Evolutionary conservation across 2,797 vertebrate genomes (phyloP).

Genomic region (Cryptoblepharus egeriae): DNA sequence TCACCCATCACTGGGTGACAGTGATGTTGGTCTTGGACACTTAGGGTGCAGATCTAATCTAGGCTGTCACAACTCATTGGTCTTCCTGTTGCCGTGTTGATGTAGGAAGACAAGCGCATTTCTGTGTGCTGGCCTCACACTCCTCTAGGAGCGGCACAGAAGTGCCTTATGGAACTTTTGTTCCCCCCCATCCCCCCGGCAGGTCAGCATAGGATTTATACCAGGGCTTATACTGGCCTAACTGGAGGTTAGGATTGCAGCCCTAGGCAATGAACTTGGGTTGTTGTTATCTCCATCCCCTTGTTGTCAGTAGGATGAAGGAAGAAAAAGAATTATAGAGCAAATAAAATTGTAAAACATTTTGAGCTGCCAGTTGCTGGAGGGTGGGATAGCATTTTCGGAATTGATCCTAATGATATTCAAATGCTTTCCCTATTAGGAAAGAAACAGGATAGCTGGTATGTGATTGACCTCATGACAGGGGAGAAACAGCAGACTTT

Average conservation of each 20-base stretch:
- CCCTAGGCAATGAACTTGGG: neutral
- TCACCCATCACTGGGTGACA: neutral
- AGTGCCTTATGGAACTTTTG: too few species aligned
- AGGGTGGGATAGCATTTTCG: neutral
- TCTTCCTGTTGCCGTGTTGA: too few species aligned
- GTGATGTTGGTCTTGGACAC: neutral
- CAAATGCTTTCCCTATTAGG: conserved; percentile 77
- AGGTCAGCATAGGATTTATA: too few species aligned
- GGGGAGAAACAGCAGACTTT: conserved; percentile 98
- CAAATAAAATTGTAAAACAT: neutral
- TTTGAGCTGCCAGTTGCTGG: neutral
- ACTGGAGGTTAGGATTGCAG: too few species aligned
- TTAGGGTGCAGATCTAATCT: too few species aligned
- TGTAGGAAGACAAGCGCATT: too few species aligned
- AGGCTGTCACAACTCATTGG: too few species aligned
- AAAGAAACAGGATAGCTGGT: conserved; percentile 98
- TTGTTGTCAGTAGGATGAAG: neutral
- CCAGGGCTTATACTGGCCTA: too few species aligned
- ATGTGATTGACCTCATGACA: conserved; percentile 93
- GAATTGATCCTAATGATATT: neutral
- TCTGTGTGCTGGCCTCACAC: too few species aligned
- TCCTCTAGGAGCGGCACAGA: too few species aligned
- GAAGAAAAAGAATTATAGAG: too few species aligned
- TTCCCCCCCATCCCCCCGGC: too few species aligned
- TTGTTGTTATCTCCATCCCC: neutral